Base-by-base conservation (phyloP, 2,888 invertebrate genomes). In the Ptychoptera albimana region DNA sequence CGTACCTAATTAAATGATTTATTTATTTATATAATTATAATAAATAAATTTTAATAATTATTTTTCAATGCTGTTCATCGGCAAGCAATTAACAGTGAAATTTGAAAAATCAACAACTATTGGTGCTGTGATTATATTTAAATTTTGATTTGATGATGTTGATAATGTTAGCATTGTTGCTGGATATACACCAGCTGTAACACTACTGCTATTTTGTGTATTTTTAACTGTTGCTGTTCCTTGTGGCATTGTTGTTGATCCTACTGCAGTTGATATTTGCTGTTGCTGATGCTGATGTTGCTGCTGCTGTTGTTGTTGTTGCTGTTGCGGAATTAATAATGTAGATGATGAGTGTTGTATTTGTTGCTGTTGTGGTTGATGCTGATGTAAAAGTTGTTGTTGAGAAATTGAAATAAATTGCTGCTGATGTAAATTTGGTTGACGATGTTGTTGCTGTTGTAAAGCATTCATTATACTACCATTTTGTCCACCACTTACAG, bases 41-140 rank as follows among this genome's bases (percentile, higher is more conserved):
- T 23, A 3, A 23, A 23, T 23, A 23, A 5, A 23, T 23, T 23
- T 23, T 23, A 23, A 23, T 23, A 23, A 23, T 23, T 23, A 23
- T 23, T 23, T 23, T 23, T 23, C 23, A 23, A 23, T 23, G 7
- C 7, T 23, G 23, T 23, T 23, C 23, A 23, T 23, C 7, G 23
- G 23, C 7, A 23, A 23, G 46, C 57, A 56, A 51, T 57, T 58
- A 12, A 57, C 52, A 37, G 56, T 53, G 43, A 58, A 56, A 50
- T 56, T 59, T 43, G 55, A 55, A 41, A 58, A 57, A 47, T 59
- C 58, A 23, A 59, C 57, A 44, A 58, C 57, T 46, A 58, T 57
- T 7, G 57, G 57, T 13, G 58, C 56, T 14, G 56, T 52, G 12
- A 58, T 55, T 9, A 57, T 54, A 50, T 57, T 58, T 12, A 57